phyloP scores from a whole-genome alignment of 2,888 invertebrate species.

The Endomychus coccineus region DNA sequence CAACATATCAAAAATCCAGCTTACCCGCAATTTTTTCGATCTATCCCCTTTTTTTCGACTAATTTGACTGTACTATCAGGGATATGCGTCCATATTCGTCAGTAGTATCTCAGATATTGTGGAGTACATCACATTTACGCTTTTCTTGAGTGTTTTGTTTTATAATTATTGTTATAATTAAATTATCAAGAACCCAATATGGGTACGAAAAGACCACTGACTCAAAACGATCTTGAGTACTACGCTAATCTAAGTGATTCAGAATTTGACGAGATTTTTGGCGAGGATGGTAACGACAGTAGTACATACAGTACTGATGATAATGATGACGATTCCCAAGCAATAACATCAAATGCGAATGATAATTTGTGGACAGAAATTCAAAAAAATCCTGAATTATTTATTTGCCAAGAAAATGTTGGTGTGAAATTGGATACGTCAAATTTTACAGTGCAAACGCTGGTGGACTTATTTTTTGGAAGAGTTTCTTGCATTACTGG shows the following conservation, averaged over 20 bases:
- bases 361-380: too few relatives aligned
- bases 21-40: too few relatives aligned
- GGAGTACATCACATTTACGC: conserved; percentile 22
- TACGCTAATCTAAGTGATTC: conserved; percentile 24
- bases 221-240: conserved; percentile 24
- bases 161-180: conserved; percentile 21
- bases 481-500: conserved; percentile 23
- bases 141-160: conserved; percentile 19
- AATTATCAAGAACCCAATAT: conserved; percentile 20
- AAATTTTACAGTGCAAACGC: conserved; percentile 22
- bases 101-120: conserved; percentile 20
- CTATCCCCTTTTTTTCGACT: too few relatives aligned
- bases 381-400: conserved; percentile 23
- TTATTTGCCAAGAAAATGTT: conserved; percentile 25
- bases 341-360: conserved; percentile 24
- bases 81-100: conserved; percentile 16
- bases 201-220: conserved; percentile 22
- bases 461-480: conserved; percentile 22
- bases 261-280: conserved; percentile 20
- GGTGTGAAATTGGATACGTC: conserved; percentile 22
- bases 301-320: conserved; percentile 10
- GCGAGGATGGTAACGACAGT: conserved; percentile 22
- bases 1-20: too few relatives aligned
- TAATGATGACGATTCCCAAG: conserved; percentile 21
- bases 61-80: too few relatives aligned